phyloP scores from a whole-genome alignment of 1,140 invertebrate genomes.

The Zophobas atratus region DNA sequence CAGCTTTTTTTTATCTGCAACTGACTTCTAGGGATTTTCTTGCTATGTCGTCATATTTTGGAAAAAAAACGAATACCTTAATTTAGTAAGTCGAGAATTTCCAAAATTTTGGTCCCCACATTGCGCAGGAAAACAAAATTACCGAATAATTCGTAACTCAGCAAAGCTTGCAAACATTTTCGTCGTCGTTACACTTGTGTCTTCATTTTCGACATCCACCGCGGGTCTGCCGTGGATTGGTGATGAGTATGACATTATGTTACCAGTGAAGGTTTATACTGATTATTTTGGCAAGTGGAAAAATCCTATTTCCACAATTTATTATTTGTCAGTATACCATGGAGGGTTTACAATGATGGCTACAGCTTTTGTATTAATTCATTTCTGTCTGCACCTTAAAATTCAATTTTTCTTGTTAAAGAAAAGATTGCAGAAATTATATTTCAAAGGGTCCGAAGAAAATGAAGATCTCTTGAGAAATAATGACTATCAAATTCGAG shows the following conservation, averaged over 20 bases:
- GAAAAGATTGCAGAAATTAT: background rate
- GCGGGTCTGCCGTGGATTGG: slow-evolving; percentile 19
- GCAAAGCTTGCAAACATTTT: background rate
- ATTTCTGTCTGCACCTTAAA: slow-evolving; percentile 19
- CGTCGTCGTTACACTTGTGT: background rate
- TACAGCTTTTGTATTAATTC: slow-evolving; percentile 5
- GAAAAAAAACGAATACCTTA: background rate
- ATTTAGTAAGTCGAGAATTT: background rate
- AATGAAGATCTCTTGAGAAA: background rate
- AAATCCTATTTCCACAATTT: background rate
- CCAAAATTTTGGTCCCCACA: slow-evolving; percentile 2
- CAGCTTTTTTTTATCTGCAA: background rate
- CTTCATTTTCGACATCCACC: slow-evolving; percentile 12
- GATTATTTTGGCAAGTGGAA: slow-evolving; percentile 6
- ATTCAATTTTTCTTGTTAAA: slow-evolving; percentile 19
- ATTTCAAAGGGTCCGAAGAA: background rate
- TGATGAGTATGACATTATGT: slow-evolving; percentile 30
- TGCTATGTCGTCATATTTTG: background rate
- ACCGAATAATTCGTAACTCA: background rate
- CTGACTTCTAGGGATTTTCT: background rate
- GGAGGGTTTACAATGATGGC: slow-evolving; percentile 12
- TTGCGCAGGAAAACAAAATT: background rate
- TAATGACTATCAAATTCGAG: slow-evolving; percentile 1
- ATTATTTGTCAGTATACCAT: slow-evolving; percentile 10
- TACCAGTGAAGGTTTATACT: slow-evolving; percentile 18